Conservation (phyloP, 1,140 invertebrate genomes). For the Venustaconcha ellipsiformis region DNA sequence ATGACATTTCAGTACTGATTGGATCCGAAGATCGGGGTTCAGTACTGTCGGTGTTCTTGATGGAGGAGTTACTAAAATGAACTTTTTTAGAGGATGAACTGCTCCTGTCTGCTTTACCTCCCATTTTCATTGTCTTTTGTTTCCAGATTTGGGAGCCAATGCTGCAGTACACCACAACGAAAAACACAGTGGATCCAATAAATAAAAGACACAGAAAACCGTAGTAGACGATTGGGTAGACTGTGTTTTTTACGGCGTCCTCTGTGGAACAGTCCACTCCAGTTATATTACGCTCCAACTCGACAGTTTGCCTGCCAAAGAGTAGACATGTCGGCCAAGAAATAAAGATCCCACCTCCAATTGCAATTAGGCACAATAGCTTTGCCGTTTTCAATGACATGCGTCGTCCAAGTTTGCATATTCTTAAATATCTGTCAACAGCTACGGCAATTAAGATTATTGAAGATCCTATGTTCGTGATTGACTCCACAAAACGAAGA, state of each 20-base stretch:
- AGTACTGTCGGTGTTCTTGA: slow-evolving; percentile 28
- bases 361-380: slow-evolving; percentile 51
- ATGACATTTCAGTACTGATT: slow-evolving; percentile 56
- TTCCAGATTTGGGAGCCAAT: slow-evolving; percentile 56
- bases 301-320: slow-evolving; percentile 55
- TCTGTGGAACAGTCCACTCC: slow-evolving; percentile 63
- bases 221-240: slow-evolving; percentile 61
- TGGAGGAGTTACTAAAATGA: slow-evolving; percentile 33
- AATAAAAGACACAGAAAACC: slow-evolving; percentile 58
- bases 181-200: slow-evolving; percentile 51
- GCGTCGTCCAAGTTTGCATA: slow-evolving; percentile 57
- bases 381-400: slow-evolving; percentile 51
- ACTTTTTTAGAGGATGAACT: background rate
- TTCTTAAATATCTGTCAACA: slow-evolving; percentile 60
- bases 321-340: slow-evolving; percentile 59
- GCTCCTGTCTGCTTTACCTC: slow-evolving; percentile 26
- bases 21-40: slow-evolving; percentile 41
- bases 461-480: slow-evolving; percentile 60
- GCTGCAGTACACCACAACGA: slow-evolving; percentile 56
- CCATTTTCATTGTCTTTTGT: slow-evolving; percentile 44
- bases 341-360: slow-evolving; percentile 48
- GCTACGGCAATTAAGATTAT: slow-evolving; percentile 59
- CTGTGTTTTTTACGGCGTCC: slow-evolving; percentile 51
- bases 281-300: slow-evolving; percentile 34
- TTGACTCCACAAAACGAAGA: slow-evolving; percentile 56